Base-by-base conservation (phyloP, 2,888 invertebrate species). In the Andrena flavipes region DNA sequence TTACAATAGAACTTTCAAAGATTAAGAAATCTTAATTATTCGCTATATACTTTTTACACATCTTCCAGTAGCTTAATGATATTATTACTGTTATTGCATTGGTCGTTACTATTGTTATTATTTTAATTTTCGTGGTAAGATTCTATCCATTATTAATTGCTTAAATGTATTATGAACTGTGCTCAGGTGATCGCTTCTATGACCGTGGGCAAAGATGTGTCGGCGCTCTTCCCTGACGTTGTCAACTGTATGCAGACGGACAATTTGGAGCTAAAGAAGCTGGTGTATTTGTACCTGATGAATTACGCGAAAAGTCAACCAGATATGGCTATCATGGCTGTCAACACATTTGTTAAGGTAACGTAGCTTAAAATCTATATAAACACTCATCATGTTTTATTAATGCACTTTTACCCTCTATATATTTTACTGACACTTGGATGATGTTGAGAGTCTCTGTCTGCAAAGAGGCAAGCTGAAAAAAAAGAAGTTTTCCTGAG, bases 161-260 rank as follows among this genome's bases (percentile, higher is more conserved):
- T 33, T 23, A 68, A 48, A 48, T 30, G 6, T 49, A 42, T 20
- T 49, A 51, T 72, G 56, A 59, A 69, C 48, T 84, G 42, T 67
- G 88, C 93, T 74, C 89, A 99, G 97, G 99, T 99, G 26, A 99
- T 99, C 93, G 99, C 99, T 30, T 99, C 99, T 83, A 99, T 99
- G 99, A 99, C 99, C 6, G 99, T 99, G 29, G 99, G 99, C 71
- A 99, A 99, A 95, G 99, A 99, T 96, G 99, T 99, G 0, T 98
- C 98, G 0, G 99, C 99, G 0, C 95, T 99, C 20, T 99, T 99
- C 93, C 99, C 99, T 0, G 99, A 99, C 94, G 99, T 99, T 1
- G 99, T 99, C 35, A 99, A 99, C 95, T 99, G 99, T 94, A 99
- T 99, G 99, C 99, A 99, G 95, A 99, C 99, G 0, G 99, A 99